phyloP scores from a whole-genome alignment of 2,797 vertebrate species.

The Caiman crocodilus region DNA sequence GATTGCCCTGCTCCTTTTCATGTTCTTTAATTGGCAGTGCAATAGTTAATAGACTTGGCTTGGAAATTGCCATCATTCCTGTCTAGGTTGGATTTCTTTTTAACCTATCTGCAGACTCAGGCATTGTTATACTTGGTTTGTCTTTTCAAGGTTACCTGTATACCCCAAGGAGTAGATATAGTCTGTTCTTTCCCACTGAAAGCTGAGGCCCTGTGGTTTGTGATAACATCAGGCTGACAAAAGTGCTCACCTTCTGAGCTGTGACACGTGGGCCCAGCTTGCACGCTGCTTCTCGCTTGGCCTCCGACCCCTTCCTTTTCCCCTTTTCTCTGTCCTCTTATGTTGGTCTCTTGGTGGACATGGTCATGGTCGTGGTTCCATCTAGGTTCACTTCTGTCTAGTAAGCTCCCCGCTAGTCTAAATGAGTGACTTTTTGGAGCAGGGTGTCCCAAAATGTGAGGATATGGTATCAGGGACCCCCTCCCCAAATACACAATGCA shows the following conservation, averaged over 20 bases:
- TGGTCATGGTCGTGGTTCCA: neutral
- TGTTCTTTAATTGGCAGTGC: neutral
- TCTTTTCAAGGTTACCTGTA: neutral
- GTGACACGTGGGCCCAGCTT: neutral
- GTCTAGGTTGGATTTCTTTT: neutral
- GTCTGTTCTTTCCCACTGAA: neutral
- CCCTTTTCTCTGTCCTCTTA: neutral
- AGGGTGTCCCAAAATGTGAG: neutral
- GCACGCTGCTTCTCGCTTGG: neutral
- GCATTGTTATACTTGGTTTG: neutral
- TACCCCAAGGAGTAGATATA: neutral
- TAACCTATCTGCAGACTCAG: neutral
- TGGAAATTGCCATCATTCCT: fast-evolving
- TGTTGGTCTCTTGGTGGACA: neutral
- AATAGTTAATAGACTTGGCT: neutral
- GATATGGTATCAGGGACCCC: neutral
- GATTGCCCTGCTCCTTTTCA: neutral
- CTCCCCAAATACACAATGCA: neutral
- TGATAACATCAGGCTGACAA: neutral
- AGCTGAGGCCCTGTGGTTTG: neutral
- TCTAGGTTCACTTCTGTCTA: neutral
- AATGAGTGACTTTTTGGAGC: neutral
- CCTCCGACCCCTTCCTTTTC: neutral
- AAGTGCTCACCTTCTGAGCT: neutral
- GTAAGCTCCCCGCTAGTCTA: neutral